Base-by-base conservation (phyloP, 92 coral and sea anemone species). In the Galaxea fascicularis region DNA sequence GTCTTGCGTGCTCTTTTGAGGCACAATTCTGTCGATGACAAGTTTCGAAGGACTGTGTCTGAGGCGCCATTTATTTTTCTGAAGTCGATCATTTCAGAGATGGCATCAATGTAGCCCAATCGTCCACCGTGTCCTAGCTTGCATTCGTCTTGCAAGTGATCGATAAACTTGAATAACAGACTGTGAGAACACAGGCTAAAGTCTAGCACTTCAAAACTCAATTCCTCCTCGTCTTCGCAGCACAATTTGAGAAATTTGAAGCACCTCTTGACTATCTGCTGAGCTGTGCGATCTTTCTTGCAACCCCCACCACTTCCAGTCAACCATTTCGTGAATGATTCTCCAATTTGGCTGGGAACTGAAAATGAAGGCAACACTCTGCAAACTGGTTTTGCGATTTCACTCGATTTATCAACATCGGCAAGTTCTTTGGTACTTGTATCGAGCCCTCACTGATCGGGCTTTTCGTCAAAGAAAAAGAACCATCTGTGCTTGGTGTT, bases 191-290 rank as follows among this genome's bases (percentile, higher is more conserved):
- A 67, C 16, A 88, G 22, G 63, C 73, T 65, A 51, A 77, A 78
- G 75, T 64, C 90, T 0, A 85, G 51, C n/a, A 84, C 39, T 10
- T 77, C 77, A n/a, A 39, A 21, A 16, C 49, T 35, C 21, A 83
- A 20, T 49, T 78, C 74, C 14, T 76, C 89, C 26, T 89, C 89
- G 67, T 89, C 89, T 64, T 89, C 89, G 41, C 82, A 89, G 54
- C 89, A 89, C 76, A 77, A 85, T 70, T 76, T 89, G 16, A 89
- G 59, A 71, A 74, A 89, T 75, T 83, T 89, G 31, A 89, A 84
- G 20, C 53, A 60, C 66, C 83, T 73, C 26, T 74, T 64, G n/a
- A 84, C 82, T 4, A 24, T 65, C 54, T 76, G 87, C 8, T 74
- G 65, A 4, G 91, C 85, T 82, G 78, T 68, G 8, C 74, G 46